phyloP scores from a whole-genome alignment of 2,113 vertebrate genomes.

The Notothenia rossii region DNA sequence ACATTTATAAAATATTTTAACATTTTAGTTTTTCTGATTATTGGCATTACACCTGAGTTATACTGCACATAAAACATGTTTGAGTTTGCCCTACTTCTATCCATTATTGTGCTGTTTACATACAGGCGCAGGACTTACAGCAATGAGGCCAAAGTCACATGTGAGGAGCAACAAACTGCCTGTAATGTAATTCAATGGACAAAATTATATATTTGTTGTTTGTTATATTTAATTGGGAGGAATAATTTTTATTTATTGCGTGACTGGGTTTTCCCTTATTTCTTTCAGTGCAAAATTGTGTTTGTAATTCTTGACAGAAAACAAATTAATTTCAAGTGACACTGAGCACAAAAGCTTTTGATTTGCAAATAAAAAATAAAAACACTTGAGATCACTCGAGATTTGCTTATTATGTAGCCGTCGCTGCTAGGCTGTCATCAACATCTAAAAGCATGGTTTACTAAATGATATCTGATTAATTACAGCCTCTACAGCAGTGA shows the following conservation, averaged over 20 bases:
- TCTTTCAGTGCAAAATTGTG: neutral
- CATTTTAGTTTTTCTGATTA: too few species aligned
- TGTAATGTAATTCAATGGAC: neutral
- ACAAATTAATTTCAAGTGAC: neutral
- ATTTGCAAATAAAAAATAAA: slow-evolving; percentile 3
- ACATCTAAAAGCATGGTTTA: slow-evolving; percentile 15
- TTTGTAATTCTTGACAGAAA: neutral
- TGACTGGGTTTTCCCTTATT: neutral
- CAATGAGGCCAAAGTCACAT: too few species aligned
- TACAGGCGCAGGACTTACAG: too few species aligned
- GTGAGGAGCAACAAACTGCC: too few species aligned
- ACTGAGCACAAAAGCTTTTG: neutral
- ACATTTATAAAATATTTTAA: neutral
- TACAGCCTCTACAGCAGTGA: slow-evolving; percentile 7
- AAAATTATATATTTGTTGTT: neutral
- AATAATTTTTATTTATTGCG: neutral
- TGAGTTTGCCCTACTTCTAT: too few species aligned
- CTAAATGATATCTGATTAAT: slow-evolving; percentile 27
- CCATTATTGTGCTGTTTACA: too few species aligned
- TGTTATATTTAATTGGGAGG: neutral
- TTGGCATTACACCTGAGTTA: too few species aligned
- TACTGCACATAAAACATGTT: too few species aligned
- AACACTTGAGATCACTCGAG: neutral
- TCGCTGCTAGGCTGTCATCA: slow-evolving; percentile 11
- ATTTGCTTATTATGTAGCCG: neutral